Percentiles rank a stretch among this genome's conserved stretches.
phyloP scores from a whole-genome alignment of 2,888 invertebrate species.

The Caenorhabditis sp. region DNA sequence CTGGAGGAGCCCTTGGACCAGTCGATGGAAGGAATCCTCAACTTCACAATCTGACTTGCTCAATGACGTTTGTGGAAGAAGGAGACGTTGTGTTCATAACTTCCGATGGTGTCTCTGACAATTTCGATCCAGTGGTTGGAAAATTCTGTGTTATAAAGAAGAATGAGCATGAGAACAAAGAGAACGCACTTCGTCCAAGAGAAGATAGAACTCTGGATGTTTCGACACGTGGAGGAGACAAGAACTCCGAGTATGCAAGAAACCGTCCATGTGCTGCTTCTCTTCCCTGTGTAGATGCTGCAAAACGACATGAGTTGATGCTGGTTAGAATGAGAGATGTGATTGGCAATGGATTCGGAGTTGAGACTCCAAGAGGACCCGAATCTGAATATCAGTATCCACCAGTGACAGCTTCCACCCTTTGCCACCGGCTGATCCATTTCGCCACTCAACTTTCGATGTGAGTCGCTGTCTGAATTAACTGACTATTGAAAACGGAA shows the following conservation, averaged over 20 bases:
- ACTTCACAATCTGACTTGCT: conserved; percentile 90
- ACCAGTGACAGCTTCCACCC: conserved; percentile 77
- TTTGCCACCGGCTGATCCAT: conserved; percentile 89
- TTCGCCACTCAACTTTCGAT: conserved; percentile 88
- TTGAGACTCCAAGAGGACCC: conserved; percentile 56
- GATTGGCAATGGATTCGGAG: conserved; percentile 87
- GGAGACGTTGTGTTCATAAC: conserved; percentile 92
- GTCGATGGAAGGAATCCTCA: conserved; percentile 92
- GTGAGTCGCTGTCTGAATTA: conserved; percentile 49
- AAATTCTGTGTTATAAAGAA: conserved; percentile 87
- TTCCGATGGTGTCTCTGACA: conserved; percentile 93
- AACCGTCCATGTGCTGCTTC: conserved; percentile 78
- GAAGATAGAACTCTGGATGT: conserved; percentile 69
- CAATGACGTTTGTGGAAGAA: conserved; percentile 88
- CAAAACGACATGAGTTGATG: conserved; percentile 87
- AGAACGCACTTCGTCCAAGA: conserved; percentile 68
- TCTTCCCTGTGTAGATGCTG: conserved; percentile 88
- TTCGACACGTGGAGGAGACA: conserved; percentile 63
- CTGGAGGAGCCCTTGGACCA: conserved; percentile 92
- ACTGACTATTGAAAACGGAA: not conserved
- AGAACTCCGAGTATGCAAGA: conserved; percentile 68
- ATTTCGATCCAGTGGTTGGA: conserved; percentile 94
- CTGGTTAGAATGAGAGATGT: conserved; percentile 88
- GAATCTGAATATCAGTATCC: conserved; percentile 84
- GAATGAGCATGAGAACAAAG: conserved; percentile 71